Evolutionary conservation across 2,113 vertebrate species (phyloP), one percentile per base, ranked within the genome.

Genomic region (Cinclus mexicanus): DNA sequence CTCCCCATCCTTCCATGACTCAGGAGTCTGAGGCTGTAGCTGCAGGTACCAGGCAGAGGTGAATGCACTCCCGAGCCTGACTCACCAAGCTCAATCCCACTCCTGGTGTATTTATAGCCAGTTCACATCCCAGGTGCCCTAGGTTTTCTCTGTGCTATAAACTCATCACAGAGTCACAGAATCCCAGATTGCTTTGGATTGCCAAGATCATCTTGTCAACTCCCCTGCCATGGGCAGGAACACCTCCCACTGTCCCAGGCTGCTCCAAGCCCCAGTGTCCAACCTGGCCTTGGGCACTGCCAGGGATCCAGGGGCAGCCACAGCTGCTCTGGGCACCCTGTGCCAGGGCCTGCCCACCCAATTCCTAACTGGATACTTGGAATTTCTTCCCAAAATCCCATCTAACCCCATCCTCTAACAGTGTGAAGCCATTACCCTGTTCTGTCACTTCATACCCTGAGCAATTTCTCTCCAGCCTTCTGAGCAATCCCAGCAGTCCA

Each of bases 201-300:
- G 37, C 44, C 20, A 52, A 64, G 28, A 16, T 7, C 31, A 50
- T 21, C 28, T 28, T 21, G 16, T 65, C 7, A 10, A 12, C 3
- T 6, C 10, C 31, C 26, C 35, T 72, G 44, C 68, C 33, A 6
- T 10, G 68, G 37, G 44, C 76, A 57, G 44, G 26, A 33, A 46
- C 60, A 67, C 12, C 37, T 89, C 0, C 28, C 69, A 59, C 60
- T 10, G 0, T 20, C 44, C 7, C 60, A 52, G 52, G 22, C 0
- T 39, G 33, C 50, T 65, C 77, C 59, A 7, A 57, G 35, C 9
- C 14, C 35, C 0, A 53, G 1, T 52, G 0, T 31, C 49, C 67
- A 50, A 0, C 61, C 31, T 26, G 68, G 44, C 44, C 44, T 67
- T 23, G 60, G 37, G 1, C 76, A 52, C 60, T 74, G 0, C 26